Percentiles rank a stretch among this genome's conserved stretches.
Evolutionary conservation across 2,113 vertebrate genomes (phyloP).

Genomic region (Acanthochromis polyacanthus): DNA sequence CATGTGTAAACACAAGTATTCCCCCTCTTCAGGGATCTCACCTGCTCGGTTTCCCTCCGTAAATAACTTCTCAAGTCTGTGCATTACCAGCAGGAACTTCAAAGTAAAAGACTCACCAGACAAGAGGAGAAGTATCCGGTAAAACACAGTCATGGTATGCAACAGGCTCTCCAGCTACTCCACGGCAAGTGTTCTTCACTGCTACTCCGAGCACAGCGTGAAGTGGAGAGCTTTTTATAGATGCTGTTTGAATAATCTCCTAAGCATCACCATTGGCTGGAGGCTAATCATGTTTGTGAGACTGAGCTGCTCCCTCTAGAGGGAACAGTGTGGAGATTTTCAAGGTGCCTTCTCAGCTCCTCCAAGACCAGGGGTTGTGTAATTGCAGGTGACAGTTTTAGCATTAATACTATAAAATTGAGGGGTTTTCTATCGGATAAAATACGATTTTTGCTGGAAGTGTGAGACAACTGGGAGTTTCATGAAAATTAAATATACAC

Average conservation of each 20-base stretch:
- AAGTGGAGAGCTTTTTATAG: constrained; percentile 71
- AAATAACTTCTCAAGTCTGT: background rate
- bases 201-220: constrained; percentile 31
- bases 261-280: constrained; percentile 68
- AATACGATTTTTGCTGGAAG: too few species aligned
- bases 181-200: constrained; percentile 39
- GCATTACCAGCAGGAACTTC: background rate
- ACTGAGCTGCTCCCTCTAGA: constrained; percentile 47
- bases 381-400: background rate
- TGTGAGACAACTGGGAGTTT: too few species aligned
- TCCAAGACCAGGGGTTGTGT: background rate
- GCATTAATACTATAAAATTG: background rate
- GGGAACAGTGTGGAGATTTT: constrained; percentile 13
- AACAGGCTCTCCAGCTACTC: constrained; percentile 38
- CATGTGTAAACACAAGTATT: background rate
- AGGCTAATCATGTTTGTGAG: constrained; percentile 63
- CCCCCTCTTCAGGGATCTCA: background rate
- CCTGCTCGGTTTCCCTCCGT: background rate
- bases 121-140: constrained; percentile 73
- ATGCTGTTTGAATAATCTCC: constrained; percentile 71
- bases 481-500: background rate
- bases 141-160: constrained; percentile 70
- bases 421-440: too few species aligned
- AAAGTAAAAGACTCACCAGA: constrained; percentile 75
- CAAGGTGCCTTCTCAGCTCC: too few species aligned